Evolutionary conservation across 2,888 invertebrate species (phyloP), one percentile per base, ranked within the genome.

Genomic region (Volucella inflata): DNA sequence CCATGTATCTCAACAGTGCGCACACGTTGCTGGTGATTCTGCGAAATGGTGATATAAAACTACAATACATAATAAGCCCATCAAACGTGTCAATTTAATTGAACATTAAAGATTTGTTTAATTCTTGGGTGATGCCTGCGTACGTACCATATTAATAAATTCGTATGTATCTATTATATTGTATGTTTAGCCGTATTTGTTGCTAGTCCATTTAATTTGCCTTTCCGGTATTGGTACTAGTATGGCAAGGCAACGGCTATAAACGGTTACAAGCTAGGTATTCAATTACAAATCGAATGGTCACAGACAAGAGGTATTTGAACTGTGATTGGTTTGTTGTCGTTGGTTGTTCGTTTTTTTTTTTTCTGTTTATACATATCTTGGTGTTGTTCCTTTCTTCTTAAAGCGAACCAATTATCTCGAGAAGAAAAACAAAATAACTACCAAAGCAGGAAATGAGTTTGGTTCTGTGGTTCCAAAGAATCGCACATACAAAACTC

Each of bases 381-480:
- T 4, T 21, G 4, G 3, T 30, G 57, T 59, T 16, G 16, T 40
- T 38, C 16, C 38, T 60, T 40, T 42, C 53, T 53, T 50, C 79
- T 60, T 2, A 42, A 68, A 68, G 51, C 64, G 74, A 70, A 70
- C 79, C 83, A 79, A 84, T 81, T 85, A 85, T 71, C 65, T 50
- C 30, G 42, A 55, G 42, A 64, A 71, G 53, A 80, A 57, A 76
- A 60, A 67, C 44, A 48, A 67, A 76, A 67, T 46, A 77, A 71
- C 17, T 42, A 46, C 17, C 76, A 71, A 67, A 76, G 57, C 64
- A 85, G 81, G 85, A 85, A 85, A 85, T 85, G 81, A 85, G 71
- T 77, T 68, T 59, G 77, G 76, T 72, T 81, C 81, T 81, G 85
- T 81, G 85, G 85, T 85, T 71, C 79, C 74, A 57, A 70, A 80